Percentiles rank a stretch among this genome's conserved stretches.
phyloP scores from a whole-genome alignment of 2,797 vertebrate genomes.

The Pyrocephalus nanus region DNA sequence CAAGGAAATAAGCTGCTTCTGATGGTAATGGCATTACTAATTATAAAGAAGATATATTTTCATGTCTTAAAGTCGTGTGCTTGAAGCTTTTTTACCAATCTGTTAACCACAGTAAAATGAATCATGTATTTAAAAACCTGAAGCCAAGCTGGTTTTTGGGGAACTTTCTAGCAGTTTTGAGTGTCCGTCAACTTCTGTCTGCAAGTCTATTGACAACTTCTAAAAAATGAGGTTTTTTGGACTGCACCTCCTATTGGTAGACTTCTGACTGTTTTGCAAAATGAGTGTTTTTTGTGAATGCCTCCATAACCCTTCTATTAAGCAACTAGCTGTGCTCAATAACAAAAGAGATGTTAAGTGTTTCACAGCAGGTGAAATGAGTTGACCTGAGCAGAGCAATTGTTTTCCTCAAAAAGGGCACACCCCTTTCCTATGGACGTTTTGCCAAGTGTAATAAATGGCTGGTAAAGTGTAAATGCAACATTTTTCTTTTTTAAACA shows the following conservation, averaged over 20 bases:
- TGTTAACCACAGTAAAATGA: not conserved
- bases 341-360: slow-evolving; percentile 67
- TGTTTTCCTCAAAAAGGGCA: slow-evolving; percentile 57
- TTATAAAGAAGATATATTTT: not conserved
- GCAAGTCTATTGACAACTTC: not conserved
- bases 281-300: not conserved
- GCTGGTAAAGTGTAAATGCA: not conserved
- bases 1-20: not conserved
- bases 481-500: not conserved
- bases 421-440: not conserved
- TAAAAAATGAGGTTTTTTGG: no score
- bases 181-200: not conserved
- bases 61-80: not conserved
- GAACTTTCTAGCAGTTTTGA: not conserved
- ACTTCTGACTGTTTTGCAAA: not conserved
- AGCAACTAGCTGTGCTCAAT: slow-evolving; percentile 53
- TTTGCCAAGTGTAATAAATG: slow-evolving; percentile 13
- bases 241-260: not conserved
- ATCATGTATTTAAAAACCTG: not conserved
- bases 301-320: slow-evolving; percentile 60
- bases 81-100: not conserved
- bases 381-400: slow-evolving; percentile 59
- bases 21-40: not conserved
- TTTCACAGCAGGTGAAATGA: slow-evolving; percentile 62
- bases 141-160: not conserved